Conservation (phyloP, 37 sponge, comb jelly and placozoan genomes). For the Beroe forskalii region DNA sequence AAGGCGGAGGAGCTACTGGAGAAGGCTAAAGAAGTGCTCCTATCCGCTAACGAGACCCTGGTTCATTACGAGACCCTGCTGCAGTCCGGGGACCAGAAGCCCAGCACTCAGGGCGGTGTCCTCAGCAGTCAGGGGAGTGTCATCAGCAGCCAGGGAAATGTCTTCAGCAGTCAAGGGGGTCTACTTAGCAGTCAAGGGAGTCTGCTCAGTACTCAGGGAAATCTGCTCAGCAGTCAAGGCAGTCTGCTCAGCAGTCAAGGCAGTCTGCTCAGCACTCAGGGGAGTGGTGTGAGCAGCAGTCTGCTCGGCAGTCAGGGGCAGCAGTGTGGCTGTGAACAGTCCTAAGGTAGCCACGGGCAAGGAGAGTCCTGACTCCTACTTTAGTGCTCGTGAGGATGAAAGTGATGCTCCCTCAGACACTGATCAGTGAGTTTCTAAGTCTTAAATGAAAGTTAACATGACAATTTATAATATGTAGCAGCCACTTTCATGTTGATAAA, state of each 20-base stretch:
- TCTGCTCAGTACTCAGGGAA: neutral
- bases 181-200: neutral
- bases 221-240: neutral
- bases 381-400: neutral
- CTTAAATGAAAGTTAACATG: too few relatives aligned
- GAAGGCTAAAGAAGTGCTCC: slow-evolving; percentile 5
- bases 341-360: neutral
- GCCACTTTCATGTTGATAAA: too few relatives aligned
- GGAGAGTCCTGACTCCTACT: neutral
- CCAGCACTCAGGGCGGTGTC: neutral
- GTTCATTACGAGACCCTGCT: slow-evolving; percentile 11
- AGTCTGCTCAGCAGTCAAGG: neutral
- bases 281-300: too few relatives aligned
- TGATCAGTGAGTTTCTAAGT: neutral
- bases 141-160: neutral
- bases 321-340: neutral
- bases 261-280: neutral
- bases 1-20: slow-evolving; percentile 30
- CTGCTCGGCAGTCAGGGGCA: neutral
- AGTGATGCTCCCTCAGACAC: neutral
- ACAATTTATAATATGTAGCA: too few relatives aligned
- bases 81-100: neutral
- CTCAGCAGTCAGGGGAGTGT: neutral
- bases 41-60: neutral
- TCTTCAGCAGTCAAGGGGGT: neutral